A percentile compares a stretch with the other conserved stretches of the same genome.
Evolutionary conservation across 64 coral and sea anemone species (phyloP).

Genomic region (Montipora foliosa): DNA sequence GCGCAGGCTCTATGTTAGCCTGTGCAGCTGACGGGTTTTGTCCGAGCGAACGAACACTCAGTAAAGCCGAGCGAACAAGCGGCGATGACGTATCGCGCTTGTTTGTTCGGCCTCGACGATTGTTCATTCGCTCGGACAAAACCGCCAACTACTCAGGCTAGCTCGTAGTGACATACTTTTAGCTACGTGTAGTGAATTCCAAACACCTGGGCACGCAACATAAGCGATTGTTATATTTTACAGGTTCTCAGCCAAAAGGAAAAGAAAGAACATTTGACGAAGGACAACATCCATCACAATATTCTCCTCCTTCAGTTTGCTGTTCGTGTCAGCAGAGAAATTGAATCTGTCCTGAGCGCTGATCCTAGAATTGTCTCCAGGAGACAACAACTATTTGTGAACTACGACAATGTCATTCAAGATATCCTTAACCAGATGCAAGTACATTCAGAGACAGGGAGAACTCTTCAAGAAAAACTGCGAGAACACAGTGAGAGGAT

Average conservation of each 20-base stretch:
- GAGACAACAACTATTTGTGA: background rate
- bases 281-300: conserved; percentile 6
- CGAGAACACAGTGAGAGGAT: conserved; percentile 32
- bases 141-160: too few relatives aligned
- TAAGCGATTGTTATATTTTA: background rate
- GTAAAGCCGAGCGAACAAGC: too few relatives aligned
- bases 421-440: conserved; percentile 15
- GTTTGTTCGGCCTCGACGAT: too few relatives aligned
- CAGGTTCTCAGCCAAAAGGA: conserved; percentile 4
- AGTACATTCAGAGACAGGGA: background rate
- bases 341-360: background rate
- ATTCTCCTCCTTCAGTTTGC: conserved; percentile 2
- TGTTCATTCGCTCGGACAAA: too few relatives aligned
- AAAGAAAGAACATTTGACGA: conserved; percentile 28
- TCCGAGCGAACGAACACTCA: too few relatives aligned
- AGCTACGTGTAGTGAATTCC: too few relatives aligned
- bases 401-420: conserved; percentile 9
- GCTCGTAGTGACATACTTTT: too few relatives aligned
- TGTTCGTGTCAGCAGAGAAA: background rate
- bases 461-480: conserved; percentile 15
- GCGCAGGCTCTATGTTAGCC: too few relatives aligned
- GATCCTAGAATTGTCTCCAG: conserved; percentile 6
- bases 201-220: too few relatives aligned
- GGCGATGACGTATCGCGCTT: too few relatives aligned
- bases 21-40: too few relatives aligned